Base-by-base conservation (phyloP, 1,140 invertebrate species). In the Phthorimaea operculella region DNA sequence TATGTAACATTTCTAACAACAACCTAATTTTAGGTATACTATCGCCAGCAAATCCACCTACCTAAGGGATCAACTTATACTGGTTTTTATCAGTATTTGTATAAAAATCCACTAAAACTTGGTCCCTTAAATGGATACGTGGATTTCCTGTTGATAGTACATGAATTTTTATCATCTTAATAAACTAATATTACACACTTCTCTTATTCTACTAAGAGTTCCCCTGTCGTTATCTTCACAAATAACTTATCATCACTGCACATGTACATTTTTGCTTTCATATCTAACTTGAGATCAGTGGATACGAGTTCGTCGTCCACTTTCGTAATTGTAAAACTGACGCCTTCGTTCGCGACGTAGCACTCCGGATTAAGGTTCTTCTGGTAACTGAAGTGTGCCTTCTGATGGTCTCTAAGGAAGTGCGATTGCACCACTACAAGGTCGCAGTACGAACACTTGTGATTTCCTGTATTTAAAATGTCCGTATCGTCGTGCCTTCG, bases 361-460 rank as follows among this genome's bases (percentile, higher is more conserved):
- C 82, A 79, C 64, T 85, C 91, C 4, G 91, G 88, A 54, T 85
- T 88, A 12, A 89, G 78, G 51, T 87, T 76, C 68, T 89, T 89
- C 33, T 85, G 84, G 58, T 83, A 83, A 61, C 86, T 87, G 71
- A 95, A 95, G 78, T 96, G 94, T 18, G 93, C 83, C 76, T 92
- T 93, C 18, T 91, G 87, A 78, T 96, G 94, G 56, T 95, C 93
- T n/a, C 89, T 85, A 7, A 94, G 74, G 56, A 94, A 92, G 70
- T 94, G 91, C 10, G 89, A 89, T 69, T 94, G 93, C 0, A 91
- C 89, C 2, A 92, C 92, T 16, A 91, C 91, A 75, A 94, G 94
- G 83, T 95, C 92, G 80, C 94, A 96, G 72, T 93, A 91, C n/a
- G 90, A 90, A 80, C 94, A 96, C 63, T 89, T 84, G 71, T 92